Conservation (phyloP, 2,888 invertebrate species). For the Eumerus sabulonum region DNA sequence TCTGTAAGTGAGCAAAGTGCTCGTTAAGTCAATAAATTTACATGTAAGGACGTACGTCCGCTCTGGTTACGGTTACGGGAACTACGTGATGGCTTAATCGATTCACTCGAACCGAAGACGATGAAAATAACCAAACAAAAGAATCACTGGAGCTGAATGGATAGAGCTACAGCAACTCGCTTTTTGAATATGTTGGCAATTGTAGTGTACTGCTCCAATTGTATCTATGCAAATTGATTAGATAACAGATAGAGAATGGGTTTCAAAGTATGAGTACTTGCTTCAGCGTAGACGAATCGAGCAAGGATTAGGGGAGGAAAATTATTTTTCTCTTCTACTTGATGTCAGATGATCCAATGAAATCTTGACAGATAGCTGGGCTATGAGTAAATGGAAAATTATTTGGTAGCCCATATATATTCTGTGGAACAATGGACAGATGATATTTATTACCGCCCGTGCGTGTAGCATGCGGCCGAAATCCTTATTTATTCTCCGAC, state of each 20-base stretch:
- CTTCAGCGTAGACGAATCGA: not conserved
- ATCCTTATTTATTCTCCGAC: conserved; percentile 40
- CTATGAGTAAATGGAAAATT: conserved; percentile 32
- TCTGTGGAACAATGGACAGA: conserved; percentile 46
- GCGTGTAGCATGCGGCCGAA: conserved; percentile 46
- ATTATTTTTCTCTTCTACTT: conserved; percentile 1
- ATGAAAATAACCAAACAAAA: conserved; percentile 42
- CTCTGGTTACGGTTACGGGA: conserved; percentile 71
- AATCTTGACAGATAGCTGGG: conserved; percentile 47
- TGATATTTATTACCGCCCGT: conserved; percentile 38
- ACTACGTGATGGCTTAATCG: conserved; percentile 74
- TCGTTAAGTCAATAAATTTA: conserved; percentile 73
- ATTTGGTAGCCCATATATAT: conserved; percentile 31
- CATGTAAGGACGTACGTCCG: conserved; percentile 71
- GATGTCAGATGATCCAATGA: conserved; percentile 46
- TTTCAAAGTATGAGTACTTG: conserved; percentile 26
- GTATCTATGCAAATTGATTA: conserved; percentile 71
- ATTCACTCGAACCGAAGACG: conserved; percentile 63
- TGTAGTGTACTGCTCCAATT: conserved; percentile 63
- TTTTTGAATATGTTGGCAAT: conserved; percentile 30
- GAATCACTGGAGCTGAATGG: conserved; percentile 1
- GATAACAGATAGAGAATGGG: conserved; percentile 48
- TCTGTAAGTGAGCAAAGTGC: conserved; percentile 70
- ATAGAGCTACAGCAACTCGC: too few relatives aligned
- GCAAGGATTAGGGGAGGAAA: conserved; percentile 4